These are phyloP conservation scores for Adrianichthys oophorus DNA, from an alignment of 2,797 vertebrate genomes.

Conservation along the genomic window DNA sequence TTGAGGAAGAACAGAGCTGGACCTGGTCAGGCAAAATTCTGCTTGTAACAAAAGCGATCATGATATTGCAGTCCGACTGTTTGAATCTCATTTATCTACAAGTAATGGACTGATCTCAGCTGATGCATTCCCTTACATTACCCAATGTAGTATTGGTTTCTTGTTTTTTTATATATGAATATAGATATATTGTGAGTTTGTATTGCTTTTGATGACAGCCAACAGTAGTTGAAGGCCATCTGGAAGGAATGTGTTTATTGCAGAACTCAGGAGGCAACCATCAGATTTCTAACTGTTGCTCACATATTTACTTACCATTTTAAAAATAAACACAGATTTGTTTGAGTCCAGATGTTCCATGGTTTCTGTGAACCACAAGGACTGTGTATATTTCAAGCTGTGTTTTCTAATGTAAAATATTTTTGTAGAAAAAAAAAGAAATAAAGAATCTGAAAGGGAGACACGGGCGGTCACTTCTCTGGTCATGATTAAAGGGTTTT, in stretches of 20 bases:
- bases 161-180: conserved; percentile 65
- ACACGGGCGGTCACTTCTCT: too few relatives aligned
- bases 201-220: conserved; percentile 35
- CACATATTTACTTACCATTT: conserved; percentile 71
- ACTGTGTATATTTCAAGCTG: conserved; percentile 72
- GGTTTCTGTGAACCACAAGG: conserved; percentile 59
- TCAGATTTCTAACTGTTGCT: conserved; percentile 60
- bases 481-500: too few relatives aligned
- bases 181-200: conserved; percentile 53
- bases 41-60: too few relatives aligned
- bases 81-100: conserved; percentile 9
- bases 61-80: background rate
- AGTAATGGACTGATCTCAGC: conserved; percentile 9
- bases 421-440: conserved; percentile 81
- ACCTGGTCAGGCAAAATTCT: too few relatives aligned
- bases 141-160: conserved; percentile 27
- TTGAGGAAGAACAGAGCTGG: background rate
- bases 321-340: conserved; percentile 72
- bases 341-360: conserved; percentile 68
- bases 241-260: conserved; percentile 15
- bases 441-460: conserved; percentile 54
- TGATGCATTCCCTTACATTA: conserved; percentile 25
- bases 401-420: conserved; percentile 84
- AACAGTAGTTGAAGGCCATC: conserved; percentile 13
- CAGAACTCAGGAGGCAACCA: conserved; percentile 39